Percentiles rank a stretch among this genome's conserved stretches.
Conservation (phyloP, 2,797 vertebrate species). For the Fratercula arctica region DNA sequence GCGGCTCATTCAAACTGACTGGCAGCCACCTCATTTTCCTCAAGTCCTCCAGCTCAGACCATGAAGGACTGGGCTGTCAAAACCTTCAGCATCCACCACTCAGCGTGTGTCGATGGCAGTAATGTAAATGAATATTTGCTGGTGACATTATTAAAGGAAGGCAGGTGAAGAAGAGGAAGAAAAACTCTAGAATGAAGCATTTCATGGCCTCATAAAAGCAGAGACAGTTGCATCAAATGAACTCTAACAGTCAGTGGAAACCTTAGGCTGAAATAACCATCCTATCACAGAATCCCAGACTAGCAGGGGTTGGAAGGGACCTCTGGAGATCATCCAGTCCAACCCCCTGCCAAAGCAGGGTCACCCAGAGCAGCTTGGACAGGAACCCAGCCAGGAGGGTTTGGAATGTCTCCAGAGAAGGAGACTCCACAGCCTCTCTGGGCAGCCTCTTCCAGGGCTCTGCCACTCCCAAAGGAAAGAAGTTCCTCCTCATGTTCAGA, state of each 20-base stretch:
- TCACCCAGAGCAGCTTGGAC: no score
- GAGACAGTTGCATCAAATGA: not conserved
- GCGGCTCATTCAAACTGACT: not conserved
- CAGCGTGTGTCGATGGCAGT: not conserved
- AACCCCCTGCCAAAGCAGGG: no score
- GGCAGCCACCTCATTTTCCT: not conserved
- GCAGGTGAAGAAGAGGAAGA: not conserved
- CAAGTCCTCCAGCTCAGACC: not conserved
- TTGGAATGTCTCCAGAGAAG: no score
- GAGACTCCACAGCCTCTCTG: no score
- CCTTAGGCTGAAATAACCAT: not conserved
- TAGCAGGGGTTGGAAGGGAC: no score
- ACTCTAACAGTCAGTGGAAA: not conserved
- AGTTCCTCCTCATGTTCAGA: no score
- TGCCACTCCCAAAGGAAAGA: no score
- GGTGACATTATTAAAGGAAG: not conserved
- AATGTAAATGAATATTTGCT: rapidly evolving
- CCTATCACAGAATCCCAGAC: no score
- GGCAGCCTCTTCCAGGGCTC: no score
- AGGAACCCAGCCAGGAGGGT: no score
- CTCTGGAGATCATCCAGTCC: no score
- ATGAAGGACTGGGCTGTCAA: not conserved
- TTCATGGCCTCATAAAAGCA: not conserved
- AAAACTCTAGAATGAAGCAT: not conserved
- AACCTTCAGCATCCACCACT: not conserved